Evolutionary conservation across 2,888 invertebrate genomes (phyloP).

Genomic region (Troilus luridus): DNA sequence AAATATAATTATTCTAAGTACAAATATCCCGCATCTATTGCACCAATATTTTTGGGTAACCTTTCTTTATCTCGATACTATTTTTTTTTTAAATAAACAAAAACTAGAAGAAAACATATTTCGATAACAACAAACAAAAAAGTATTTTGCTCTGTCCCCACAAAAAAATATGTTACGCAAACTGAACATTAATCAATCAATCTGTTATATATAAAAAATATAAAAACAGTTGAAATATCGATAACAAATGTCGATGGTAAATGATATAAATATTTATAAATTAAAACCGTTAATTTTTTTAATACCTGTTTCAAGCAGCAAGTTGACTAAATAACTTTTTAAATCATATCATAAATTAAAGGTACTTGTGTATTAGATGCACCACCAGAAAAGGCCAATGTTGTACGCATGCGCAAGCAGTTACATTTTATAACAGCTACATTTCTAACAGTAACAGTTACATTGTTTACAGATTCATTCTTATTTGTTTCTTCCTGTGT

Average conservation of each 20-base stretch:
- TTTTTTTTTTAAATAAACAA: not conserved
- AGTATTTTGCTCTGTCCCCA: not conserved
- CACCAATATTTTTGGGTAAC: slow-evolving; percentile 40
- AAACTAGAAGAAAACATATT: not conserved
- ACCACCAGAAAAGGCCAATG: too few species aligned
- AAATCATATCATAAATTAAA: too few species aligned
- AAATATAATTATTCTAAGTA: slow-evolving; percentile 31
- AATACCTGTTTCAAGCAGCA: too few species aligned
- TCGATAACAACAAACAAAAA: not conserved
- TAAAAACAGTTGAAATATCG: not conserved
- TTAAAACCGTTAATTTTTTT: not conserved
- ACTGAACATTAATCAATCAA: not conserved
- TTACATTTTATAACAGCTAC: too few species aligned
- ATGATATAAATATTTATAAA: not conserved
- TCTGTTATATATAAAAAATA: not conserved
- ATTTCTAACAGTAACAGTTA: too few species aligned
- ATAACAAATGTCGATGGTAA: not conserved
- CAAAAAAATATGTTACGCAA: not conserved
- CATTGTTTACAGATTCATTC: too few species aligned
- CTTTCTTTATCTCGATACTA: not conserved
- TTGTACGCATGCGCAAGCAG: too few species aligned
- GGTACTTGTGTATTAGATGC: too few species aligned
- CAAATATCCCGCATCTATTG: slow-evolving; percentile 29
- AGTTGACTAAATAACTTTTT: too few species aligned
- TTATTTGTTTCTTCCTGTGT: too few species aligned